Evolutionary conservation across 2,113 vertebrate genomes (phyloP), one percentile per base, ranked within the genome.

Genomic region (Patagioenas fasciata): DNA sequence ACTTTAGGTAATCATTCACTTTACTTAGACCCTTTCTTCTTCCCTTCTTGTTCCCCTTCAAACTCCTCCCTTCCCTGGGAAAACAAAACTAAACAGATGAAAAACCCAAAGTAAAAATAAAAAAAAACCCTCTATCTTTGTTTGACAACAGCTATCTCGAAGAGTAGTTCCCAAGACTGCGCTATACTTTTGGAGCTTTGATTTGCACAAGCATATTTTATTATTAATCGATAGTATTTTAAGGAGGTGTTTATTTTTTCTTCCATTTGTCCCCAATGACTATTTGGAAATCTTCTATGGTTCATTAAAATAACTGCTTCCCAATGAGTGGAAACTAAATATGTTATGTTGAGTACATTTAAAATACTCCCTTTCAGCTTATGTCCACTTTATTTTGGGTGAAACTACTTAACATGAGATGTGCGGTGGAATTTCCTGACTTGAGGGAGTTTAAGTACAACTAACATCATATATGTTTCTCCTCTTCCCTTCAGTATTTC

Each of bases 231-330:
- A 9, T 4, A 50, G 1, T 56, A 29, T 80, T 84, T 51, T 62
- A 51, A 44, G 32, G 65, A 15, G 3, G 2, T 60, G 21, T 56
- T 65, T 28, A 3, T 4, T 72, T 75, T 79, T 79, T 54, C 5
- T 85, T 88, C 11, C 4, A 3, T 16, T 75, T 92, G 10, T 70
- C 36, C 13, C 81, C 64, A 91, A 44, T 28, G 23, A 83, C 15
- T 80, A 23, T 53, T 38, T 74, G 26, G 26, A 54, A 80, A 60
- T 40, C 0, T 0, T 57, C 6, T 61, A 71, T 3, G 53, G 4
- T 56, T 88, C 15, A 14, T 48, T 31, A n/a, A 78, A 85, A 69
- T 21, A 36, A 67, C 34, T 29, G 20, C 29, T 8, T 80, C 10
- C n/a, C 75, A 9, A 40, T 87, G 57, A 79, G 7, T 40, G 77